Evolutionary conservation across 1,140 invertebrate genomes (phyloP).

Genomic region (Parasteatoda tepidariorum): DNA sequence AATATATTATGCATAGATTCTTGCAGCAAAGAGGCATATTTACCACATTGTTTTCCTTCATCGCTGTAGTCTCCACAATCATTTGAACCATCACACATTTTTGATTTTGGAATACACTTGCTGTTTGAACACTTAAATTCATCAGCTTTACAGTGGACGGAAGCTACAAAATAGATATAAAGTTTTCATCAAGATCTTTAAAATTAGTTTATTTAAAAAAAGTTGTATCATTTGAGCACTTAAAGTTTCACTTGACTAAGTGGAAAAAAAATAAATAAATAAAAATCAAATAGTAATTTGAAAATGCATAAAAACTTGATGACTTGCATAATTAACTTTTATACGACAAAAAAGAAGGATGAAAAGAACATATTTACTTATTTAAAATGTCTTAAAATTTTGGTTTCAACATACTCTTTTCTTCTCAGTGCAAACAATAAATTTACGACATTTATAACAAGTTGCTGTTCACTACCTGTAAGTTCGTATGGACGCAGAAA

Average conservation of each 20-base stretch:
- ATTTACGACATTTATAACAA: no score
- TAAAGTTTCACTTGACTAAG: no score
- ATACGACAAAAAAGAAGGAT: no score
- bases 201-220: not conserved
- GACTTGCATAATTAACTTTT: not conserved
- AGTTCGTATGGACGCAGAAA: no score
- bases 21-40: not conserved
- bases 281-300: not conserved
- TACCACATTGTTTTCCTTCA: slow-evolving; percentile 65
- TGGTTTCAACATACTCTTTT: no score
- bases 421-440: no score
- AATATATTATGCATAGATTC: no score
- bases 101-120: slow-evolving; percentile 66
- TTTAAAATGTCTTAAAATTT: no score
- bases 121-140: slow-evolving; percentile 69
- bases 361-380: no score
- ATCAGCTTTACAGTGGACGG: slow-evolving; percentile 67
- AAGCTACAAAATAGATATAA: slow-evolving; percentile 4
- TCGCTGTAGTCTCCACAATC: slow-evolving; percentile 70
- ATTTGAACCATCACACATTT: slow-evolving; percentile 63
- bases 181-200: no score
- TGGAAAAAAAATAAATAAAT: no score
- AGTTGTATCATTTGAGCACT: not conserved
- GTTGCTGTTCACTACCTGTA: no score
- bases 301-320: not conserved